Evolutionary conservation across 2,113 vertebrate species (phyloP).

Genomic region (Triplophysa siluroides): DNA sequence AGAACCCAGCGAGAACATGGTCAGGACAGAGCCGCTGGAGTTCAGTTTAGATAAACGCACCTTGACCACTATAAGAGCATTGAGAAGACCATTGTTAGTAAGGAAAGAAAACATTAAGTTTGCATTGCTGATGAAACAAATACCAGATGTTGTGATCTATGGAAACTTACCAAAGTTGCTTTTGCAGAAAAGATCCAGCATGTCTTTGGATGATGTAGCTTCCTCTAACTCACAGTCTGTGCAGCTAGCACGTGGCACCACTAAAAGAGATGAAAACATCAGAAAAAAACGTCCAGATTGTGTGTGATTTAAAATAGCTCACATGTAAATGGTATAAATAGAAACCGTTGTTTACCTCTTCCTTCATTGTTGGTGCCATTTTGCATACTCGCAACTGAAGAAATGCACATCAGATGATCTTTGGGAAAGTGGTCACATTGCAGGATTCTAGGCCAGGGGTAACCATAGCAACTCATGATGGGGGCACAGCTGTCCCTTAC

Average conservation of each 20-base stretch:
- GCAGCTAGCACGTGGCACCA: conserved; percentile 81
- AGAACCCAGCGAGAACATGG: conserved; percentile 75
- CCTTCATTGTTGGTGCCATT: conserved; percentile 48
- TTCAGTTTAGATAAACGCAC: conserved; percentile 76
- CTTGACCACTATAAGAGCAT: conserved; percentile 74
- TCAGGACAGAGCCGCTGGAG: conserved; percentile 67
- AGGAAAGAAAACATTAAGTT: not conserved
- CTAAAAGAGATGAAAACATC: conserved; percentile 50
- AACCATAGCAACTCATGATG: conserved; percentile 81
- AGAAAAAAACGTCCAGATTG: not conserved
- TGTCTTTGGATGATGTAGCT: conserved; percentile 72
- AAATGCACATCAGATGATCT: conserved; percentile 81
- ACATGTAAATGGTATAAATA: not conserved
- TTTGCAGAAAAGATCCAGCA: conserved; percentile 78
- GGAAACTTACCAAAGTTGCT: conserved; percentile 79
- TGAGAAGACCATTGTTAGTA: not conserved
- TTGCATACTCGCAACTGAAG: conserved; percentile 70
- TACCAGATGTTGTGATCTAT: not conserved
- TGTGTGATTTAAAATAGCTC: not conserved
- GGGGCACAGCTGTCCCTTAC: conserved; percentile 81
- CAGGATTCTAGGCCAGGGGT: conserved; percentile 82
- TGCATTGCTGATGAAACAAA: not conserved
- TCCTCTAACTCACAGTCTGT: conserved; percentile 83
- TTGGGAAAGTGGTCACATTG: conserved; percentile 79
- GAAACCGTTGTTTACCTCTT: conserved; percentile 64